phyloP scores from a whole-genome alignment of 1,140 invertebrate species.

The Heterodera carotae region DNA sequence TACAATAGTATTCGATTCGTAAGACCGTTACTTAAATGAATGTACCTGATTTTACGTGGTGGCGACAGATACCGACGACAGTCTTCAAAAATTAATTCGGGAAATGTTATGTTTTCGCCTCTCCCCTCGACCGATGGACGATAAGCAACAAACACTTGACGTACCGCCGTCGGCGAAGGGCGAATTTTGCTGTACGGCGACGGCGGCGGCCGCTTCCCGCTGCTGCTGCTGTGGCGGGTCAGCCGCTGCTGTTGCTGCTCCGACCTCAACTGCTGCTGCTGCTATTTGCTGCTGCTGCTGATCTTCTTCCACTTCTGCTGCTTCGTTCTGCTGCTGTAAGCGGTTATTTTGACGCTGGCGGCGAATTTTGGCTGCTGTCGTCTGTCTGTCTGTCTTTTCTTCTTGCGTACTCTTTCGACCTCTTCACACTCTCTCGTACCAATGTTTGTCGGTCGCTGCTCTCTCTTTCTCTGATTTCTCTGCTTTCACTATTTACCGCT shows the following conservation, averaged over 20 bases:
- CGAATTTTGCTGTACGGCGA: neutral
- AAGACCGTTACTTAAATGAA: no score
- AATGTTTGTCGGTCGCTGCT: neutral
- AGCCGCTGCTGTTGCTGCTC: conserved; percentile 9
- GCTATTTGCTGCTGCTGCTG: neutral
- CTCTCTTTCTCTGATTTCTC: neutral
- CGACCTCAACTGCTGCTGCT: neutral
- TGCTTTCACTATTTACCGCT: neutral
- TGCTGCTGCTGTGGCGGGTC: conserved; percentile 4
- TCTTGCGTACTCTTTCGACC: neutral
- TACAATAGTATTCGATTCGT: no score
- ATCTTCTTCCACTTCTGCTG: neutral
- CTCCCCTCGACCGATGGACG: no score
- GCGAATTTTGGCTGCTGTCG: neutral
- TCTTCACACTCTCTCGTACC: conserved; percentile 8
- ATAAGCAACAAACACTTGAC: neutral
- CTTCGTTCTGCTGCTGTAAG: neutral
- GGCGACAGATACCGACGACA: conserved; percentile 18
- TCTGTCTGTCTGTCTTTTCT: neutral
- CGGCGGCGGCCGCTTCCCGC: neutral
- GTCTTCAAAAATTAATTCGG: neutral
- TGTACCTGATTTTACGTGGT: conserved; percentile 24
- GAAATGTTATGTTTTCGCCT: neutral
- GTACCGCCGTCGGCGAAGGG: neutral
- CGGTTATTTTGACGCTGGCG: neutral